Evolutionary conservation across 2,797 vertebrate genomes (phyloP), one percentile per base, ranked within the genome.

Genomic region (Spea hammondii): DNA sequence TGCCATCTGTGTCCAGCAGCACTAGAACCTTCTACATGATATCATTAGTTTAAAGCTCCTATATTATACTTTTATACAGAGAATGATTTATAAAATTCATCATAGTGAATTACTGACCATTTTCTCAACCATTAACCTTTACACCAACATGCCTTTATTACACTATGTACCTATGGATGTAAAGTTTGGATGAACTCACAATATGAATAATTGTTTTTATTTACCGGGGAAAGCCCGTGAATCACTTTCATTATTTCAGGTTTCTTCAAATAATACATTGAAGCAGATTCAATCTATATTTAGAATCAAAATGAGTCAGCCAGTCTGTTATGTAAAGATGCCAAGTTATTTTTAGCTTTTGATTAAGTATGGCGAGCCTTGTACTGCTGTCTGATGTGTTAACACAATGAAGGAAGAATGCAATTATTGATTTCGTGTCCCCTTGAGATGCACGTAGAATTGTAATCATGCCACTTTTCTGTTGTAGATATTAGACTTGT

Each of bases 281-380:
- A 87, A 68, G 86, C 84, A 78, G 55, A 64, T 70, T 44, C 78
- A 79, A 84, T 57, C 90, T 92, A 92, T 91, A 89, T 91, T 91
- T 93, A 92, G 92, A 88, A 91, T 85, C 55, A n/a, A 86, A 90
- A 91, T 91, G 90, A 92, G 85, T 85, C 85, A 91, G 89, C 86
- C 44, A 75, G 86, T 77, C 86, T 82, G 85, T 91, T 91, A 89
- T 87, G 87, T 90, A 91, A 90, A 83, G 88, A 87, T 83, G 83
- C 69, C 5, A 55, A 66, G 86, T 84, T 92, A 93, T 93, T 93
- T 93, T 88, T 92, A 92, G 91, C 84, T 84, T 73, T 67, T 88
- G 83, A 86, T 90, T 89, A 86, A 87, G 90, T 88, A 89, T 90
- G 87, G 88, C 88, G 89, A 91, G 87, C 82, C 84, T 65, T 14